A percentile compares a stretch with the other conserved stretches of the same genome.
phyloP scores from a whole-genome alignment of 2,888 invertebrate genomes.

The Gymnoscelis rufifasciata region DNA sequence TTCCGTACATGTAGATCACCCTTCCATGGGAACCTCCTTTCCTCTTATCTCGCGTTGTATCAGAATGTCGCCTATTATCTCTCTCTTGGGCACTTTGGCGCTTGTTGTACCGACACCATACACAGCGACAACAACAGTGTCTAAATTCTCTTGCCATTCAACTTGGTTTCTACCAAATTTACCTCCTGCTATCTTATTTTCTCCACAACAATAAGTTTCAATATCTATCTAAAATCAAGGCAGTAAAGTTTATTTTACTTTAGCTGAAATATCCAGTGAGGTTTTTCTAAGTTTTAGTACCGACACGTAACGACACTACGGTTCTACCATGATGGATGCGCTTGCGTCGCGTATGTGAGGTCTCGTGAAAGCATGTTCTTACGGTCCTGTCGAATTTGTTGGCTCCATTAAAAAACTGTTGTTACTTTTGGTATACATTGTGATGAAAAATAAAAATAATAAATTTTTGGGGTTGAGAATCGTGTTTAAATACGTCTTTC shows the following conservation, averaged over 20 bases:
- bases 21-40: constrained; percentile 69
- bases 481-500: no score
- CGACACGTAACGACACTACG: constrained; percentile 60
- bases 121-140: constrained; percentile 31
- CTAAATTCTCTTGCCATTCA: no score
- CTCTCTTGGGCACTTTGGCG: constrained; percentile 66
- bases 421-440: no score
- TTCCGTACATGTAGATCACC: constrained; percentile 45
- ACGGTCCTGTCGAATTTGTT: constrained; percentile 24
- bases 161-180: no score
- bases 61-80: constrained; percentile 77
- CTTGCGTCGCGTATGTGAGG: constrained; percentile 53
- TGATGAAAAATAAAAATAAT: no score
- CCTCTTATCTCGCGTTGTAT: constrained; percentile 72
- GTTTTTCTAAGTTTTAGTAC: constrained; percentile 29
- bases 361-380: constrained; percentile 48
- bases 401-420: constrained; percentile 16
- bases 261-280: background rate
- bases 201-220: no score
- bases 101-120: constrained; percentile 66
- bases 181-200: no score
- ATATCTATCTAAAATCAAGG: background rate
- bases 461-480: no score
- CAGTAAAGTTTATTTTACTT: background rate
- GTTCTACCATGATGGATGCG: constrained; percentile 74